A percentile compares a stretch with the other conserved stretches of the same genome.
phyloP scores from a whole-genome alignment of 2,888 invertebrate genomes.

The Camptogramma bilineatum region DNA sequence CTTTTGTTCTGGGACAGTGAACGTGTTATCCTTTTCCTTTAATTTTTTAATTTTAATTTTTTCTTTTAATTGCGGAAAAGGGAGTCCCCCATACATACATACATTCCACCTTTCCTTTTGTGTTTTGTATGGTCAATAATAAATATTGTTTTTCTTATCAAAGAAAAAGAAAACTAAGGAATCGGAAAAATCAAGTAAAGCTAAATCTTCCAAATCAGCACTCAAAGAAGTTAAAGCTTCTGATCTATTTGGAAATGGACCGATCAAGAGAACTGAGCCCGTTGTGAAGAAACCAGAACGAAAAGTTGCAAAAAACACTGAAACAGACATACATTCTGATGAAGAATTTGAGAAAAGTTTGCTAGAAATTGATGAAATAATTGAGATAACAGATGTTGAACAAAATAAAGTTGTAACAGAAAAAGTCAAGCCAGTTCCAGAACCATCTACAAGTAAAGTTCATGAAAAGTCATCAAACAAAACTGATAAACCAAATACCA shows the following conservation, averaged over 20 bases:
- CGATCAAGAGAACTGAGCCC: conserved; percentile 85
- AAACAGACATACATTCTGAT: conserved; percentile 87
- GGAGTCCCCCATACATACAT: too few relatives aligned
- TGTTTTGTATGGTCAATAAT: neutral
- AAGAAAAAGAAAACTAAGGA: conserved; percentile 69
- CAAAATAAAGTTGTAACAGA: conserved; percentile 14
- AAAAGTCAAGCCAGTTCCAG: conserved; percentile 8
- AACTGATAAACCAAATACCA: conserved; percentile 9
- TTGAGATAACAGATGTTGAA: conserved; percentile 49
- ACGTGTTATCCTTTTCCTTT: too few relatives aligned
- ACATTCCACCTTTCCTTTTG: neutral
- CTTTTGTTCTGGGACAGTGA: too few relatives aligned
- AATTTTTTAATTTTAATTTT: too few relatives aligned
- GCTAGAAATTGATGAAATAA: conserved; percentile 86
- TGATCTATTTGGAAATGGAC: conserved; percentile 87
- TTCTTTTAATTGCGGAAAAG: too few relatives aligned
- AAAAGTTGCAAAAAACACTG: conserved; percentile 70
- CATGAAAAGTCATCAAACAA: neutral
- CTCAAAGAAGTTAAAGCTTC: conserved; percentile 75
- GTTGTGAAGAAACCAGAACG: conserved; percentile 63
- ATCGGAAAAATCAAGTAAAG: conserved; percentile 52
- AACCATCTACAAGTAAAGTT: conserved; percentile 24
- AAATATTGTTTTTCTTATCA: conserved; percentile 24
- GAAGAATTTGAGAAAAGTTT: conserved; percentile 90
- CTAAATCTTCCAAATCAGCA: conserved; percentile 53